A percentile compares a stretch with the other conserved stretches of the same genome.
phyloP scores from a whole-genome alignment of 2,888 invertebrate genomes.

The Drosophila aldrichi region DNA sequence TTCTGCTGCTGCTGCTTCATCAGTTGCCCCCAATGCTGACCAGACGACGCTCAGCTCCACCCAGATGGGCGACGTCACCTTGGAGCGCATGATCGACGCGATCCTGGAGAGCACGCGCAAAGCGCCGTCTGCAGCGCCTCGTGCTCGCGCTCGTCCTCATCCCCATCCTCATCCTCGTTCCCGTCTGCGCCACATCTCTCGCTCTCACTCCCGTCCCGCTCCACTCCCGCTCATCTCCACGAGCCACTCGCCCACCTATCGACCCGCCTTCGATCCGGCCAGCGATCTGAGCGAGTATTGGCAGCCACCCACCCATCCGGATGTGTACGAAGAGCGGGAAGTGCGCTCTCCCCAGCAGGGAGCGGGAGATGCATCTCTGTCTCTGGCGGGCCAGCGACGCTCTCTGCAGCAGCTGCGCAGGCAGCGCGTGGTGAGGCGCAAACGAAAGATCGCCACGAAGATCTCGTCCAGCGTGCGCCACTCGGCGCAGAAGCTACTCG shows the following conservation, averaged over 20 bases:
- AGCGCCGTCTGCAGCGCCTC: conserved; percentile 42
- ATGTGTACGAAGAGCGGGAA: conserved; percentile 81
- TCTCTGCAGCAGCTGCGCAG: conserved; percentile 73
- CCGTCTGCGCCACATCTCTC: conserved; percentile 16
- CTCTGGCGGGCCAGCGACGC: conserved; percentile 28
- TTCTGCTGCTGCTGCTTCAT: background rate
- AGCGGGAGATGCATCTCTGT: background rate
- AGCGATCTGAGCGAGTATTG: conserved; percentile 85
- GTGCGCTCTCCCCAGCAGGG: conserved; percentile 72
- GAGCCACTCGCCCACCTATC: conserved; percentile 83
- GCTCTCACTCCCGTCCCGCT: background rate
- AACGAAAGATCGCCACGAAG: conserved; percentile 72
- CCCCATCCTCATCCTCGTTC: conserved; percentile 5
- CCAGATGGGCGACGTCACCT: conserved; percentile 84
- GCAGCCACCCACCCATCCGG: conserved; percentile 53
- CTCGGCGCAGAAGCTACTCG: conserved; percentile 79
- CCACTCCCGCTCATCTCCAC: conserved; percentile 41
- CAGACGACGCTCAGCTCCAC: conserved; percentile 79
- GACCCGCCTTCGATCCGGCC: conserved; percentile 85
- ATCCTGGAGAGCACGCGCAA: conserved; percentile 85
- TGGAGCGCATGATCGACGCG: conserved; percentile 85
- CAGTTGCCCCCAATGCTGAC: conserved; percentile 16
- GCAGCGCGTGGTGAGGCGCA: conserved; percentile 83
- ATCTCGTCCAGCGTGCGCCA: conserved; percentile 74
- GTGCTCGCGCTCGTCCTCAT: conserved; percentile 10